Conservation (phyloP, 2,113 vertebrate species). For the Callipepla californica region DNA sequence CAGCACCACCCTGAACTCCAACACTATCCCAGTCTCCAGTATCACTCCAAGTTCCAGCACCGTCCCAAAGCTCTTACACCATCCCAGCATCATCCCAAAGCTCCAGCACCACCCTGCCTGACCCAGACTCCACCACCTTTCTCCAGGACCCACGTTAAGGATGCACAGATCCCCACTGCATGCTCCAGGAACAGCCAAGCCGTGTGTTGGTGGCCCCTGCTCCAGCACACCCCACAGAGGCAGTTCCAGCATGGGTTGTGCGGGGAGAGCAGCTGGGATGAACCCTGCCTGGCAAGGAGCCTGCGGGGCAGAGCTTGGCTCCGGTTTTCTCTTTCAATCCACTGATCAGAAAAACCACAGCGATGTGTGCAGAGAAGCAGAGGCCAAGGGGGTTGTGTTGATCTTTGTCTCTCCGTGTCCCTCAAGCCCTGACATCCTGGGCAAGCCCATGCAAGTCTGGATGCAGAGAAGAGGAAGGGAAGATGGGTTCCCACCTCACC, state of each 20-base stretch:
- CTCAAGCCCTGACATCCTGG: neutral
- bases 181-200: neutral
- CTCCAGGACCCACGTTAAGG: rapidly evolving
- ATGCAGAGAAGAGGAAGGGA: neutral
- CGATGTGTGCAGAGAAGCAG: neutral
- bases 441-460: neutral
- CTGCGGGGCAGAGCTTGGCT: neutral
- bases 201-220: neutral
- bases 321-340: neutral
- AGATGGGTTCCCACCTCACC: neutral
- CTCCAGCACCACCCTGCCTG: neutral
- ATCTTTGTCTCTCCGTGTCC: neutral
- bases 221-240: neutral
- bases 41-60: rapidly evolving
- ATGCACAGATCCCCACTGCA: rapidly evolving
- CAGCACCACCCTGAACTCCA: neutral
- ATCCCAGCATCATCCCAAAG: rapidly evolving
- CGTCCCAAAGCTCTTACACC: rapidly evolving
- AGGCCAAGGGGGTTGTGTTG: neutral
- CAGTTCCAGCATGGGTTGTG: neutral
- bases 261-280: neutral
- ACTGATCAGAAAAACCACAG: neutral
- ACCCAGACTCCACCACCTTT: neutral
- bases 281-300: neutral
- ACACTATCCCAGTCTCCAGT: rapidly evolving